phyloP scores from a whole-genome alignment of 2,797 vertebrate species.

The Erithacus rubecula region DNA sequence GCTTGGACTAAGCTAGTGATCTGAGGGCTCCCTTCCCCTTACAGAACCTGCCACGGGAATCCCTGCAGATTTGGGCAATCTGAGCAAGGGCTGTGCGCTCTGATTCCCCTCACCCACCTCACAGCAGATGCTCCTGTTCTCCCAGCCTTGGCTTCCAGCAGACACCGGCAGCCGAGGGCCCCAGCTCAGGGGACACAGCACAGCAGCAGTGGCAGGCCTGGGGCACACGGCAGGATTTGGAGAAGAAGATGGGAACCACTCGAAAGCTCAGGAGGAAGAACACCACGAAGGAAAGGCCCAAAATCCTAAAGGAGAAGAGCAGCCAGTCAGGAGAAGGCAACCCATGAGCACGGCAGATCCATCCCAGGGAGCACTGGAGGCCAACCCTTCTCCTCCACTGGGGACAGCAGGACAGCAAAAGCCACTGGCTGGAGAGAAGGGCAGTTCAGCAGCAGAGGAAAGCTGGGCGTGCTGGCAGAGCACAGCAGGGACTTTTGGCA shows the following conservation, averaged over 20 bases:
- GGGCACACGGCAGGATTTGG: too few relatives aligned
- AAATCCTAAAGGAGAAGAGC: background rate
- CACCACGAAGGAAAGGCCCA: background rate
- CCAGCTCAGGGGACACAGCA: background rate
- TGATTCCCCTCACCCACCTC: background rate
- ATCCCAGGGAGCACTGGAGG: background rate
- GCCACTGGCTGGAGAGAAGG: accelerated
- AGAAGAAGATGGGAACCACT: background rate
- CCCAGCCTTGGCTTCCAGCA: background rate
- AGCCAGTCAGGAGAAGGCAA: background rate
- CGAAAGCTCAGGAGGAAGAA: background rate
- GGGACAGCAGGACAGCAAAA: background rate
- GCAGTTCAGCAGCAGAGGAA: background rate
- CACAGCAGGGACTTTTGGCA: too few relatives aligned
- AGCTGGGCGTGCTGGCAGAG: background rate
- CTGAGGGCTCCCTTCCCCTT: too few relatives aligned
- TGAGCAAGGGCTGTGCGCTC: background rate
- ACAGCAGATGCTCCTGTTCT: background rate
- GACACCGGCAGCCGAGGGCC: background rate
- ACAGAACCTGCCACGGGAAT: too few relatives aligned
- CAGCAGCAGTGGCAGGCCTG: too few relatives aligned
- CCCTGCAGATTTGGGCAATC: background rate
- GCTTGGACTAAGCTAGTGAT: too few relatives aligned
- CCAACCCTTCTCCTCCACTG: too few relatives aligned
- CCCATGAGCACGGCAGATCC: accelerated